phyloP scores from a whole-genome alignment of 2,113 vertebrate species.

The Lasiurus borealis region DNA sequence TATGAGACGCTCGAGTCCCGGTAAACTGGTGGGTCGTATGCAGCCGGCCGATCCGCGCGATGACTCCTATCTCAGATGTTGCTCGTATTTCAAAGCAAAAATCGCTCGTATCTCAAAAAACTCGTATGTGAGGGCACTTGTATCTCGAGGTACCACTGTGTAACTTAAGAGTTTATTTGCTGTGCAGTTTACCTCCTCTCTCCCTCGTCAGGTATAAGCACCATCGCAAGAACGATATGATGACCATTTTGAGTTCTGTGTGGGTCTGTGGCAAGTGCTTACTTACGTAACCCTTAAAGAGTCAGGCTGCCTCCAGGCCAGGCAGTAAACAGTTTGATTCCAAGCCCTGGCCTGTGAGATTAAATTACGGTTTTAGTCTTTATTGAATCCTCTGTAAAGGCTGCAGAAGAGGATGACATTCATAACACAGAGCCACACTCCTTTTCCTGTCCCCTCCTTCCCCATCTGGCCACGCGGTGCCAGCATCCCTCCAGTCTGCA shows the following conservation, averaged over 20 bases:
- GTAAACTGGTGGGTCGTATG: too few relatives aligned
- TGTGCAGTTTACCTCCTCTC: background rate
- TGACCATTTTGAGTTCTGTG: conserved; percentile 46
- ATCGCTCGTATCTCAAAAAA: too few relatives aligned
- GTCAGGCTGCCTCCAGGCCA: conserved; percentile 59
- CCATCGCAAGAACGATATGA: conserved; percentile 20
- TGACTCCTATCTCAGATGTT: too few relatives aligned
- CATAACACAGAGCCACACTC: conserved; percentile 39
- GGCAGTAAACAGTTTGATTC: conserved; percentile 67
- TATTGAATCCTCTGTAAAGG: conserved; percentile 60
- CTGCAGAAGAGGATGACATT: conserved; percentile 53
- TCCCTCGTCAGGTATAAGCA: background rate
- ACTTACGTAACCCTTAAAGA: conserved; percentile 60
- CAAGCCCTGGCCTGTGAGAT: conserved; percentile 57
- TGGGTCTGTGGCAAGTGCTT: conserved; percentile 27
- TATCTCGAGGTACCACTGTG: too few relatives aligned
- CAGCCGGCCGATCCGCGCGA: too few relatives aligned
- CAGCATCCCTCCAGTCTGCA: background rate
- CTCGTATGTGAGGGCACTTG: too few relatives aligned
- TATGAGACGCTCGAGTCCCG: too few relatives aligned
- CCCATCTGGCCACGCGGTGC: background rate
- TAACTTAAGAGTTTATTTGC: background rate
- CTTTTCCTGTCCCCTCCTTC: background rate
- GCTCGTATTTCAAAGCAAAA: too few relatives aligned
- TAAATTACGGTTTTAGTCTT: conserved; percentile 61